Evolutionary conservation across 2,888 invertebrate genomes (phyloP), one percentile per base, ranked within the genome.

Genomic region (Aproaerema taeniolella): DNA sequence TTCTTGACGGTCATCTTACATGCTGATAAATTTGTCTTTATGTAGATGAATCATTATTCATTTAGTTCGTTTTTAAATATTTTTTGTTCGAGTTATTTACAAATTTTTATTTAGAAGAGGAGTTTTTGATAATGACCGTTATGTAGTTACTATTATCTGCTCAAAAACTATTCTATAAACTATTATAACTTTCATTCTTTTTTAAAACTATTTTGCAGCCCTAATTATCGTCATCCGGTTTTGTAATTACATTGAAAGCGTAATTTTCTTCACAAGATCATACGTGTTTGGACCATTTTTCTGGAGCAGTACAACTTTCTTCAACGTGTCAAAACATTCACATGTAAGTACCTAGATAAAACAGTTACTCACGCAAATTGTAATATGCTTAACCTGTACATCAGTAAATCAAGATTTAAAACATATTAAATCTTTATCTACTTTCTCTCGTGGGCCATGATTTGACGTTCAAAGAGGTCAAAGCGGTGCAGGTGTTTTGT

Each of bases 391-490:
- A 35, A 35, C 26, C 14, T 16, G 15, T 39, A 28, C 24, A 32
- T 33, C 29, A 37, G 25, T 33, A 29, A 30, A 32, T 29, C 34
- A 38, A 29, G 29, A 29, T 39, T 39, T 39, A 30, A 37, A 38
- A 20, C 38, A 20, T 15, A 9, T 34, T 32, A 30, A 35, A 35
- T 35, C 16, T 45, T 46, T 41, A 3, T 38, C 20, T 46, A 66
- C 72, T 72, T 72, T 72, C 72, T 61, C 72, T 67, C 40, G 38
- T 55, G 61, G 58, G 50, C 50, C 49, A 57, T 55, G 62, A 61
- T 57, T 63, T 58, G 56, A 55, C 54, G 39, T 50, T 63, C 59
- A 58, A 42, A 37, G 52, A 58, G 56, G 52, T 51, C 38, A 26
- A 6, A 35, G 42, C 42, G 3, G 11, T 17, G 25, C 36, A 28